Base-by-base conservation (phyloP, 2,888 invertebrate species). In the Megamerina dolium region DNA sequence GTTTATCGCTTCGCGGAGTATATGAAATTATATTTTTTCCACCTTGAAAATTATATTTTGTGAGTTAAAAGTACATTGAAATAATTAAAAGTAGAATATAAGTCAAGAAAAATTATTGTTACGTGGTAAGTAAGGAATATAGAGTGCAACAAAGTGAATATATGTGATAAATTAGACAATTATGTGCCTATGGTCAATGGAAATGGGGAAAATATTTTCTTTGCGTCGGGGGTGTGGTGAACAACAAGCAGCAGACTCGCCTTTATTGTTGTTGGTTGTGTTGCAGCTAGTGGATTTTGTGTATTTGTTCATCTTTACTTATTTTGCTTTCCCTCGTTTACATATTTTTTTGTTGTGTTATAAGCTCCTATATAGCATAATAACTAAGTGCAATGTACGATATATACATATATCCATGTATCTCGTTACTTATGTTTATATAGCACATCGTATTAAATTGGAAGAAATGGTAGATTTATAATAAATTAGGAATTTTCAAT, bases 111-210 rank as follows among this genome's bases (percentile, higher is more conserved):
- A 47, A 50, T 42, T 37, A 41, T 48, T 53, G 43, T 48, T 53
- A 53, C 59, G 57, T 55, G 67, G 67, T 67, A 61, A 67, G 67
- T 65, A 50, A 33, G n/a, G n/a, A n/a, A n/a, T n/a, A n/a, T n/a
- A n/a, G n/a, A n/a, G n/a, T n/a, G n/a, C n/a, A n/a, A n/a, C n/a
- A n/a, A n/a, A n/a, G n/a, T n/a, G n/a, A n/a, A n/a, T n/a, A n/a
- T n/a, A n/a, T n/a, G n/a, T n/a, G n/a, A n/a, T n/a, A n/a, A n/a
- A n/a, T n/a, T n/a, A n/a, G n/a, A n/a, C n/a, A n/a, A n/a, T n/a
- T n/a, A n/a, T n/a, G n/a, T n/a, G n/a, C n/a, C n/a, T n/a, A n/a
- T n/a, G n/a, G n/a, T n/a, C n/a, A n/a, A n/a, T n/a, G n/a, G n/a
- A n/a, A n/a, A n/a, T n/a, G n/a, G n/a, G n/a, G n/a, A n/a, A n/a